Evolutionary conservation across 2,797 vertebrate genomes (phyloP), one percentile per base, ranked within the genome.

Genomic region (Zenarchopterus dispar): DNA sequence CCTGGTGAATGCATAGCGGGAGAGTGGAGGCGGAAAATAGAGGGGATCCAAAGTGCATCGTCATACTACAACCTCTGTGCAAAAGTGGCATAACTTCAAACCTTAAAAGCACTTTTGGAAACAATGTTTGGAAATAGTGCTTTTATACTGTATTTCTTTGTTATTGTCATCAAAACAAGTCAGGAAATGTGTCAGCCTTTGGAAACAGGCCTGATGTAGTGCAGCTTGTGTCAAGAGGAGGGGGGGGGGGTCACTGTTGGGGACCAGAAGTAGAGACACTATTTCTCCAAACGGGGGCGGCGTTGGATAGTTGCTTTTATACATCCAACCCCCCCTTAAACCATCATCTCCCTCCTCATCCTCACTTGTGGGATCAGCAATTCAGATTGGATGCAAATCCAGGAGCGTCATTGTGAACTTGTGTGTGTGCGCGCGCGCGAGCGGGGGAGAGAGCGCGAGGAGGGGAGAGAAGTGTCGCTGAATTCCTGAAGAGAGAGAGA

Each of bases 381-480:
- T 96, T 95, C 94, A 94, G 94, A 95, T 93, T 84, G 85, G 91
- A 95, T 93, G 93, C 93, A 94, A 94, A 95, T 93, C 62, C 53
- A 24, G 65, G 78, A 82, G 85, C 87, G 89, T 91, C 89, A 86
- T 60, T 68, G 79, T 82, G 73, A 56, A 48, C 36, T 81, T 64
- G 81, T 54, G 80, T 50, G 74, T 51, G 77, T 10, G 63, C 54
- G 45, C 41, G 4, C 39, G 56, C 28, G 43, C 42, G 67, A 44
- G 60, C 55, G 61, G 50, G 61, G 33, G 59, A 13, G 51, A 43
- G 62, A 39, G 61, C 18, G 64, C 53, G 28, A 18, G 51, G 31
- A 50, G 65, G 65, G 70, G 68, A 71, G 72, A 83, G 73, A 77
- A 67, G 83, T 81, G 81, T 65, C 43, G 75, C 64, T 70, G 68